Evolutionary conservation across 2,797 vertebrate species (phyloP).

Genomic region (Micrastur ruficollis): DNA sequence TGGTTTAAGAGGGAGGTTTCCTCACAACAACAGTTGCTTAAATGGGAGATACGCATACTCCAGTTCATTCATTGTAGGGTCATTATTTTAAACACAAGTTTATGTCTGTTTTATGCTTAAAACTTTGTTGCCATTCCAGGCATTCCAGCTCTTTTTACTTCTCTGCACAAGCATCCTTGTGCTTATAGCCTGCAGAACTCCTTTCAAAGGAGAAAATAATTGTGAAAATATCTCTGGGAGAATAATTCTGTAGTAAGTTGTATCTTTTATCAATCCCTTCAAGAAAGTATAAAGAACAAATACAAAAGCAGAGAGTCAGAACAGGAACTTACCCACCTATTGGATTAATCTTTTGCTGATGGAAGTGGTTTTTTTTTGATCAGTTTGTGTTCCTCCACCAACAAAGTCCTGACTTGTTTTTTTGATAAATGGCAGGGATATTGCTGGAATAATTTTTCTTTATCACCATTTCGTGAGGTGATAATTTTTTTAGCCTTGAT

Average conservation of each 20-base stretch:
- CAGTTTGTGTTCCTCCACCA: not conserved
- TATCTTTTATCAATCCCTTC: not conserved
- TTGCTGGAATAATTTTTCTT: slow-evolving; percentile 5
- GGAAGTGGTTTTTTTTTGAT: not conserved
- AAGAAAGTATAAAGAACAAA: not conserved
- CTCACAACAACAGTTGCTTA: not conserved
- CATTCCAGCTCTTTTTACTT: not conserved
- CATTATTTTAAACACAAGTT: not conserved
- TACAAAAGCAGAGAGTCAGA: not conserved
- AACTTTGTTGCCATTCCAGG: not conserved
- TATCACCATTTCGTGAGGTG: not conserved
- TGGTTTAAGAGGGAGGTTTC: not conserved
- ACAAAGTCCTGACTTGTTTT: not conserved
- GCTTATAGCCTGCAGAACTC: not conserved
- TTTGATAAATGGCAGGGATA: slow-evolving; percentile 24
- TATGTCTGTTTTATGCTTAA: not conserved
- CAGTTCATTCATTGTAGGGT: not conserved
- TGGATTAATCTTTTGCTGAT: not conserved
- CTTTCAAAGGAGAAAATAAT: not conserved
- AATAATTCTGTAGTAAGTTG: not conserved
- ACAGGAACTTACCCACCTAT: not conserved
- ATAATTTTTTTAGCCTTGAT: slow-evolving; percentile 19
- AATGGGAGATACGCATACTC: not conserved
- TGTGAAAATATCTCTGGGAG: not conserved
- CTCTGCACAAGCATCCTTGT: not conserved